Evolutionary conservation across 2,113 vertebrate genomes (phyloP).

Genomic region (Pogona vitticeps): DNA sequence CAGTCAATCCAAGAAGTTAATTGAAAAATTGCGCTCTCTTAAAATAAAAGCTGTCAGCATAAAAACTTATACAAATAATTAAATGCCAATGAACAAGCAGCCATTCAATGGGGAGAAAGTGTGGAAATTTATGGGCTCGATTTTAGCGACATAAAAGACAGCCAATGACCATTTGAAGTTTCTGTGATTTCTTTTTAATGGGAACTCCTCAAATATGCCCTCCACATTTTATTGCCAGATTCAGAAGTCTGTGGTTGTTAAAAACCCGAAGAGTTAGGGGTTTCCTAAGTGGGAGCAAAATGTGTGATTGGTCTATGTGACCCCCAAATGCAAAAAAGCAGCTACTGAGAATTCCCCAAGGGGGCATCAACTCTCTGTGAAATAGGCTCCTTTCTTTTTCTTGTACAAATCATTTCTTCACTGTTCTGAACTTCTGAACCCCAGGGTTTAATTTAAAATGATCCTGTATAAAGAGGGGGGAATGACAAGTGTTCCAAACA

Average conservation of each 20-base stretch:
- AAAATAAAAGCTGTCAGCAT: conserved; percentile 70
- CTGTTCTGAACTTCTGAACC: conserved; percentile 73
- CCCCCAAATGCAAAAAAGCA: conserved; percentile 61
- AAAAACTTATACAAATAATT: conserved; percentile 29
- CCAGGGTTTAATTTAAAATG: conserved; percentile 59
- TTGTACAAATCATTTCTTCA: conserved; percentile 74
- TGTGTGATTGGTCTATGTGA: conserved; percentile 62
- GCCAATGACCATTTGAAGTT: conserved; percentile 71
- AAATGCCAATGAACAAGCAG: conserved; percentile 64
- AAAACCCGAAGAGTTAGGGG: conserved; percentile 70
- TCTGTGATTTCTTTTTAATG: conserved; percentile 67
- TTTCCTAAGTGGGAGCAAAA: conserved; percentile 71
- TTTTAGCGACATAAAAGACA: conserved; percentile 67
- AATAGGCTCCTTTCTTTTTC: conserved; percentile 72
- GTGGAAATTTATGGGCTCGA: conserved; percentile 65
- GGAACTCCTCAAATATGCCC: conserved; percentile 64
- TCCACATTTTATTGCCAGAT: conserved; percentile 64
- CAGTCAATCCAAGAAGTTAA: conserved; percentile 68
- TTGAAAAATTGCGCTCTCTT: conserved; percentile 51
- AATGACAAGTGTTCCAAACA: conserved; percentile 65
- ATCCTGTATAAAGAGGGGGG: conserved; percentile 59
- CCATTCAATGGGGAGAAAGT: conserved; percentile 67
- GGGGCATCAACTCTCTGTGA: conserved; percentile 69
- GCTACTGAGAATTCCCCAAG: conserved; percentile 72
- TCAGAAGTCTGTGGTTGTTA: conserved; percentile 59